A percentile compares a stretch with the other conserved stretches of the same genome.
Conservation (phyloP, 2,113 vertebrate species). For the Procavia capensis region DNA sequence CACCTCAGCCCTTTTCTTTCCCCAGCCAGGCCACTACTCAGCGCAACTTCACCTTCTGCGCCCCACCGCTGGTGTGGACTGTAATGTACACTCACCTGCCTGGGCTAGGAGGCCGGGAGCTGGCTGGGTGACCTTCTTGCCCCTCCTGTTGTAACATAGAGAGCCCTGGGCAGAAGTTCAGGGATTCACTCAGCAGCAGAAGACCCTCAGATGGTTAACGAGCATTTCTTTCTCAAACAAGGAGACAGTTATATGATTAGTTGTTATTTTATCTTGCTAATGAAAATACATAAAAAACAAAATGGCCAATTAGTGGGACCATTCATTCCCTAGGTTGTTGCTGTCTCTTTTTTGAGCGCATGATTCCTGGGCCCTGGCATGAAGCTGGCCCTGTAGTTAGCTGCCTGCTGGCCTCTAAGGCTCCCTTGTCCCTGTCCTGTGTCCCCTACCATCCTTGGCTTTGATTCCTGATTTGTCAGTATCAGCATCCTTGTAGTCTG, state of each 20-base stretch:
- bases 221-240: constrained; percentile 40
- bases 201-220: constrained; percentile 13
- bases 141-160: not conserved
- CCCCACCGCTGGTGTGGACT: accelerated
- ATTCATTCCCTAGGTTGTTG: constrained; percentile 48
- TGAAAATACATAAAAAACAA: constrained; percentile 79
- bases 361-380: not conserved
- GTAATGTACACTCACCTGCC: not conserved
- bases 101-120: not conserved
- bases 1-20: not conserved
- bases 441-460: not conserved
- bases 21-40: not conserved
- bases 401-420: not conserved
- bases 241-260: constrained; percentile 73
- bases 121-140: not conserved
- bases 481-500: not conserved
- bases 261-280: constrained; percentile 80
- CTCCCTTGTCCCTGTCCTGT: not conserved
- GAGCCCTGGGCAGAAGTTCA: not conserved
- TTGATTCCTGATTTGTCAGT: not conserved
- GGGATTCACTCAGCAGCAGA: not conserved
- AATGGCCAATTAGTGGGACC: constrained; percentile 73
- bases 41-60: not conserved
- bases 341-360: not conserved
- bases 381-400: not conserved